Percentiles rank a stretch among this genome's conserved stretches.
phyloP scores from a whole-genome alignment of 2,797 vertebrate genomes.

The Oophaga sylvatica region DNA sequence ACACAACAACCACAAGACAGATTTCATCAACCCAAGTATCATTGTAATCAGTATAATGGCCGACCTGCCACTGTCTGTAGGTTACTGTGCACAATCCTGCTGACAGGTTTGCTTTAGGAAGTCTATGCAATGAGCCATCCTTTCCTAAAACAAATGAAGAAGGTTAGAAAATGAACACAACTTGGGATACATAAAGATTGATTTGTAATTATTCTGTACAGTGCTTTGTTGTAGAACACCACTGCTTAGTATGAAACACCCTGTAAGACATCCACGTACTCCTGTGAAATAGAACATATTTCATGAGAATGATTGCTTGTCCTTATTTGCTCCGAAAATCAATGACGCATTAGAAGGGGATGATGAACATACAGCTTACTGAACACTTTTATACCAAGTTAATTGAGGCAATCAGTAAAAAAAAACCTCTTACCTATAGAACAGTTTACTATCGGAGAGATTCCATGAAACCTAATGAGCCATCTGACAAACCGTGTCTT shows the following conservation, averaged over 20 bases:
- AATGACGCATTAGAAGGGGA: conserved; percentile 52
- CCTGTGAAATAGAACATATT: background rate
- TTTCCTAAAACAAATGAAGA: no score
- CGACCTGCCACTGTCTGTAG: no score
- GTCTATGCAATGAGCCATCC: no score
- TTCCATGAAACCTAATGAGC: conserved; percentile 36
- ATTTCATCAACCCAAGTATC: no score
- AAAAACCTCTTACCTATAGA: background rate
- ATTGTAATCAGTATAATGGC: no score
- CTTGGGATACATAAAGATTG: no score
- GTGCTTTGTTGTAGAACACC: background rate
- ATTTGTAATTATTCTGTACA: background rate
- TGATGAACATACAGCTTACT: conserved; percentile 44
- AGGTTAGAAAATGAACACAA: no score
- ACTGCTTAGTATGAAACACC: background rate
- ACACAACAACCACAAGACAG: no score
- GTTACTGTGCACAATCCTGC: no score
- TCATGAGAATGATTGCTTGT: conserved; percentile 49
- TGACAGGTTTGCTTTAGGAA: no score
- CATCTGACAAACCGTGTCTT: background rate
- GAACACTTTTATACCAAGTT: conserved; percentile 59
- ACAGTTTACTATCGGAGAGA: conserved; percentile 20
- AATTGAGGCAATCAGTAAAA: conserved; percentile 48
- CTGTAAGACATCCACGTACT: background rate
- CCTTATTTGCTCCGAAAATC: conserved; percentile 65